Conservation (phyloP, 2,888 invertebrate genomes). For the Alcis repandata region DNA sequence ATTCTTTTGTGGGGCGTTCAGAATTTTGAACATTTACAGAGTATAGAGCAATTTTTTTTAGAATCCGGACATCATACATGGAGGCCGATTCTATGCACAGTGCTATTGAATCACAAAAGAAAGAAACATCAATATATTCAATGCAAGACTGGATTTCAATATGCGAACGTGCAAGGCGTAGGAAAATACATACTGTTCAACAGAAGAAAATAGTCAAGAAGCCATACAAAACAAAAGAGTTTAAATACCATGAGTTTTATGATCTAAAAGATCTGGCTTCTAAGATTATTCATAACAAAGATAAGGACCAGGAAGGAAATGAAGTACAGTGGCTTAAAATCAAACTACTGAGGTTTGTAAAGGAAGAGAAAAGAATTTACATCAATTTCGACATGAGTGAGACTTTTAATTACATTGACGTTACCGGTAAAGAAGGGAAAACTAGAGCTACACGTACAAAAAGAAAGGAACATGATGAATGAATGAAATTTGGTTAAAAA, state of each 20-base stretch:
- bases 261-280: too few relatives aligned
- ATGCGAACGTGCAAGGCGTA: too few relatives aligned
- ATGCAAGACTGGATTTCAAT: too few relatives aligned
- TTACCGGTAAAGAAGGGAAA: not conserved
- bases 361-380: not conserved
- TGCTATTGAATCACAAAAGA: not conserved
- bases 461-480: not conserved
- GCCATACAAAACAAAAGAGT: too few relatives aligned
- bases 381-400: not conserved
- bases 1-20: too few relatives aligned
- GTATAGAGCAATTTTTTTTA: not conserved
- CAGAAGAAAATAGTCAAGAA: too few relatives aligned
- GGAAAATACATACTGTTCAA: too few relatives aligned
- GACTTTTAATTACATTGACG: constrained; percentile 6
- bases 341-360: not conserved
- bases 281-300: too few relatives aligned
- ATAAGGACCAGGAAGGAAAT: too few relatives aligned
- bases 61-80: not conserved
- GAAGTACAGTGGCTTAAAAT: too few relatives aligned
- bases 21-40: too few relatives aligned
- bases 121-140: not conserved
- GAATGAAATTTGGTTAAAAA: not conserved
- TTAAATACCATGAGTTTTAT: too few relatives aligned
- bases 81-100: not conserved
- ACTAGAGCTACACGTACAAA: not conserved